Evolutionary conservation across 2,888 invertebrate genomes (phyloP).

Genomic region (Imbricaverruca yamaguchii): DNA sequence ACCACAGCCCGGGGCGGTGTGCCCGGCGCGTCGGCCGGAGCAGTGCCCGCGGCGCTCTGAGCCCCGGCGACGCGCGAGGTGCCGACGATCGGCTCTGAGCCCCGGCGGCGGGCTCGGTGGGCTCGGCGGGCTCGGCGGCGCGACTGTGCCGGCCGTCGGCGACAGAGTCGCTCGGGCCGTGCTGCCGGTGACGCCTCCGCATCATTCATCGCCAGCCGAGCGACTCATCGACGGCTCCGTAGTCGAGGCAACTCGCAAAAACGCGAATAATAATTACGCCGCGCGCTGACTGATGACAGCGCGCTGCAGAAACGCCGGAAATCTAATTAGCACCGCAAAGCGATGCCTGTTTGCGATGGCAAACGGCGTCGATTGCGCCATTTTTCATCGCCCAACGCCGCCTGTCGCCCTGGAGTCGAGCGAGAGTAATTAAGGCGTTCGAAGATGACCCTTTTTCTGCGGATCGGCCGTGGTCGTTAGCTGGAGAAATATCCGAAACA

Average conservation of each 20-base stretch:
- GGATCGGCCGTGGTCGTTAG: neutral
- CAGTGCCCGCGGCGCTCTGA: too few relatives aligned
- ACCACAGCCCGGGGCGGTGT: neutral
- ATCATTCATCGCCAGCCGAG: neutral
- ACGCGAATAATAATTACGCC: slow-evolving; percentile 2
- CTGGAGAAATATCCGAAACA: neutral
- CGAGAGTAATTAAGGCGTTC: slow-evolving; percentile 6
- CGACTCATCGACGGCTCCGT: neutral
- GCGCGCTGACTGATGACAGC: neutral
- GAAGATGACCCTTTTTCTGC: slow-evolving; percentile 20
- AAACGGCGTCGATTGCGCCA: neutral
- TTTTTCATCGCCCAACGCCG: neutral
- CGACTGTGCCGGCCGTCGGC: neutral
- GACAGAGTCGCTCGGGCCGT: neutral
- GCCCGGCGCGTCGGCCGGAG: too few relatives aligned
- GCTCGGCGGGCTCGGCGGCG: neutral
- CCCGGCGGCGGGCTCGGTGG: too few relatives aligned
- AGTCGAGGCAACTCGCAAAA: neutral
- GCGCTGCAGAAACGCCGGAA: neutral
- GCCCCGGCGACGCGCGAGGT: too few relatives aligned
- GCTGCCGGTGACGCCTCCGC: neutral
- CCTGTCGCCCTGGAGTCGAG: neutral
- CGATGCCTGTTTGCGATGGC: neutral
- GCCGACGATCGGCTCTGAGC: too few relatives aligned
- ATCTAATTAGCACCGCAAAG: neutral